These are phyloP conservation scores for Pedionomus torquatus DNA, from an alignment of 2,113 vertebrate genomes.

Conservation along the genomic window DNA sequence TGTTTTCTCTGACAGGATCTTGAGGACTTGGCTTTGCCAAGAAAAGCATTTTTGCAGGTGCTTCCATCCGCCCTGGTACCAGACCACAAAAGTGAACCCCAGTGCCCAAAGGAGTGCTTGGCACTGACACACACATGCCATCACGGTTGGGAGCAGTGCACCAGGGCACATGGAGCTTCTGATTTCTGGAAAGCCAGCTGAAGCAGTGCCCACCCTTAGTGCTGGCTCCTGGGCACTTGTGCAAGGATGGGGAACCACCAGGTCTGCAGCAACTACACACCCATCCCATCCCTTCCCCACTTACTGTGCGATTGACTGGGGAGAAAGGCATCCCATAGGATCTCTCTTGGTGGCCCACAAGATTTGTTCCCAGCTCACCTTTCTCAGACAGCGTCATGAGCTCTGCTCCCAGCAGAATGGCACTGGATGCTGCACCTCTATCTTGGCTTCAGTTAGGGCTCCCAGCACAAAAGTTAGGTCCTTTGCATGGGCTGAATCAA, in stretches of 20 bases:
- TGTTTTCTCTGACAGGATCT: not conserved
- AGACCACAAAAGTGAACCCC: not conserved
- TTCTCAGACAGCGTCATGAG: not conserved
- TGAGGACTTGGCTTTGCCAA: not conserved
- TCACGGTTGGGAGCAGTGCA: not conserved
- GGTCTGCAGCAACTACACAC: fast-evolving
- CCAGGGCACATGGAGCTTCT: not conserved
- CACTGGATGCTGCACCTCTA: not conserved
- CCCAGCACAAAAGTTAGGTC: not conserved
- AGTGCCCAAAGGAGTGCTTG: not conserved
- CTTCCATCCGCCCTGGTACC: fast-evolving
- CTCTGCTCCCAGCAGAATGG: not conserved
- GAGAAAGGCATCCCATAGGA: not conserved
- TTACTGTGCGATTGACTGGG: not conserved
- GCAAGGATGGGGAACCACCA: not conserved
- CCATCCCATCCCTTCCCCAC: not conserved
- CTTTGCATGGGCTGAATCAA: not conserved
- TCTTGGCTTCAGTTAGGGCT: not conserved
- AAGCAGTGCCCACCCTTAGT: not conserved
- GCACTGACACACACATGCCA: fast-evolving
- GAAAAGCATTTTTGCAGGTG: not conserved
- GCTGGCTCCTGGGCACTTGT: not conserved
- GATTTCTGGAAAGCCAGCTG: too few species aligned
- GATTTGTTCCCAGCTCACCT: not conserved
- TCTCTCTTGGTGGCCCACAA: not conserved